phyloP scores from a whole-genome alignment of 2,797 vertebrate species.

The Onychomys leucogaster region DNA sequence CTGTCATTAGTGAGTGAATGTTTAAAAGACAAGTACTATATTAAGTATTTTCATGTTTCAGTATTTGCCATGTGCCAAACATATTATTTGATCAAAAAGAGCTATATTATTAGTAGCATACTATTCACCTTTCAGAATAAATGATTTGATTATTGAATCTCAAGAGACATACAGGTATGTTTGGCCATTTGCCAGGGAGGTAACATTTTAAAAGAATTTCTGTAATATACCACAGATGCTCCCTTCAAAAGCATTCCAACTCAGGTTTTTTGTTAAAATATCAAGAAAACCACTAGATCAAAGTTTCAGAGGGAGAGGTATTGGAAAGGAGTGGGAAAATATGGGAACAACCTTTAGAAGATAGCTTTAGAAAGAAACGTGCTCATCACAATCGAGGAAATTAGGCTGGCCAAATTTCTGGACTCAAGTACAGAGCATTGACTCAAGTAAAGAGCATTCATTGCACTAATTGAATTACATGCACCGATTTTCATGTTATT shows the following conservation, averaged over 20 bases:
- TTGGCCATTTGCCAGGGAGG: not conserved
- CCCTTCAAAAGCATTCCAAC: not conserved
- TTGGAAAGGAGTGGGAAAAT: not conserved
- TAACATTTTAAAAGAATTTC: not conserved
- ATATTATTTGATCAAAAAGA: slow-evolving; percentile 28
- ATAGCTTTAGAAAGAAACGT: not conserved
- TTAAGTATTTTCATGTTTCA: not conserved
- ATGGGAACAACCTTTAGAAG: not conserved
- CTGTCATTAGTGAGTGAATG: not conserved
- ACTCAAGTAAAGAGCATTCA: not conserved
- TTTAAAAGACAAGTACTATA: not conserved
- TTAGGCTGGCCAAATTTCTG: not conserved
- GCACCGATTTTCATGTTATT: not conserved
- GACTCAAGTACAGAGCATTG: not conserved
- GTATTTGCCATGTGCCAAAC: not conserved
- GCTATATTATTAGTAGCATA: not conserved
- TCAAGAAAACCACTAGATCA: not conserved
- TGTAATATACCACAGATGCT: not conserved
- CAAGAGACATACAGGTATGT: not conserved
- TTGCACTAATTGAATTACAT: not conserved
- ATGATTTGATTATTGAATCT: not conserved
- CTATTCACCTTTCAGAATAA: slow-evolving; percentile 1
- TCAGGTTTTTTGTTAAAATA: not conserved
- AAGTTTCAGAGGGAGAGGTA: not conserved
- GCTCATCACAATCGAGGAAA: not conserved